Percentiles rank a stretch among this genome's conserved stretches.
These are phyloP conservation scores for Gerris lacustris DNA, from an alignment of 2,888 invertebrate species.

Conservation along the genomic window DNA sequence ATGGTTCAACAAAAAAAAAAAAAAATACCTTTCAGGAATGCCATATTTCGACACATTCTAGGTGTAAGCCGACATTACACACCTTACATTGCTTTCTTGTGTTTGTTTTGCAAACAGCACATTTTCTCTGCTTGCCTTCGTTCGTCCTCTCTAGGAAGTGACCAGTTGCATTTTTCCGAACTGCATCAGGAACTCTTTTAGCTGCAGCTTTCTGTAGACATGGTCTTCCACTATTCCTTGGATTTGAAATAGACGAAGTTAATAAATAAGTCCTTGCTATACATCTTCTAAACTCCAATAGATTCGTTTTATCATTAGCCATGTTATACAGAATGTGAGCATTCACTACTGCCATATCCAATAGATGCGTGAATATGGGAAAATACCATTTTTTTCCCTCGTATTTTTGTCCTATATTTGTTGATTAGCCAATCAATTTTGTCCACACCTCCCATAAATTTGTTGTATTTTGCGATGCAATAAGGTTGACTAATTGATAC, in stretches of 20 bases:
- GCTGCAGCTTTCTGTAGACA: background rate
- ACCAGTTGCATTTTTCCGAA: constrained; percentile 8
- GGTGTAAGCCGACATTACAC: constrained; percentile 17
- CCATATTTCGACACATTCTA: constrained; percentile 10
- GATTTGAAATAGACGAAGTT: constrained; percentile 12
- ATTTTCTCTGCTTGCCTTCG: constrained; percentile 17
- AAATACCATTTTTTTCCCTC: constrained; percentile 15
- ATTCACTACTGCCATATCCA: constrained; percentile 15
- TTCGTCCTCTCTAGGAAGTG: constrained; percentile 12
- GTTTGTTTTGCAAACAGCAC: constrained; percentile 17
- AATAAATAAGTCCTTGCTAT: constrained; percentile 8
- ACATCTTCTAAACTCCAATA: constrained; percentile 9
- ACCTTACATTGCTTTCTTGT: constrained; percentile 15
- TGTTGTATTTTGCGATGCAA: constrained; percentile 14
- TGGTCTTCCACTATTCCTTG: constrained; percentile 12
- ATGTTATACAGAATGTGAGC: constrained; percentile 12
- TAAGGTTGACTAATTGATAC: constrained; percentile 12
- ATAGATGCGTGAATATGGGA: constrained; percentile 12
- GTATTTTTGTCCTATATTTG: constrained; percentile 12
- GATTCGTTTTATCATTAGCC: constrained; percentile 5
- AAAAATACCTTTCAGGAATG: background rate
- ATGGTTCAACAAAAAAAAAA: background rate
- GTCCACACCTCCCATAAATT: constrained; percentile 14
- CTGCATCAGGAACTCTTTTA: constrained; percentile 5
- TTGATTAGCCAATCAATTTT: constrained; percentile 12